Base-by-base conservation (phyloP, 2,797 vertebrate species). In the Enteromius paludinosus region DNA sequence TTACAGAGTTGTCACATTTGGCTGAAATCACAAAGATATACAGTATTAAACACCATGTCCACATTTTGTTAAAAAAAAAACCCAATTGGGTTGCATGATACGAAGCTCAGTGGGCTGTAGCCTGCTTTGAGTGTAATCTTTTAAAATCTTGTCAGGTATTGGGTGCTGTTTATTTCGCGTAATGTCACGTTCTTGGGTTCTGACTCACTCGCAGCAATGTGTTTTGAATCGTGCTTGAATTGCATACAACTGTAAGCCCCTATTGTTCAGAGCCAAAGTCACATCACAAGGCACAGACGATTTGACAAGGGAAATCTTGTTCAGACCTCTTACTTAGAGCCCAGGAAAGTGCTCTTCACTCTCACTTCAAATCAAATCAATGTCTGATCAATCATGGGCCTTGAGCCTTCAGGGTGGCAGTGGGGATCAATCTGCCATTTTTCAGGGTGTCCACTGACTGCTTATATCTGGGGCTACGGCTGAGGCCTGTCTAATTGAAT, bases 301-400 rank as follows among this genome's bases (percentile, higher is more conserved):
- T 91, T 88, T 89, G 89, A 90, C 89, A 88, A 89, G 90, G 88
- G 90, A 91, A 92, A 86, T 91, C 92, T 91, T 71, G 86, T 90
- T 93, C 90, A 90, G 89, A 89, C 90, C 88, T 90, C 77, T 90
- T 91, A 87, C 92, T 92, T 90, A 88, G 91, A 93, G 89, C 92
- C 90, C 65, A 79, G 78, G 83, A 87, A 82, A 45, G 79, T 86
- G 61, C 90, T 91, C 91, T 90, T 92, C 90, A 91, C 90, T 90
- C 90, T 93, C 89, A 87, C 91, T 94, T 92, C 87, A 94, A 94
- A 95, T 95, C 91, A 94, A 93, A 94, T 93, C 91, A 94, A 90
- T 91, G 91, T 91, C 92, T 95, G 93, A 95, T 95, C 94, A 93
- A 92, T 95, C 94, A 95, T 87, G 89, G 88, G 87, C 59, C 88